Percentiles rank a stretch among this genome's conserved stretches.
phyloP scores from a whole-genome alignment of 2,113 vertebrate species.

The Macrotis lagotis region DNA sequence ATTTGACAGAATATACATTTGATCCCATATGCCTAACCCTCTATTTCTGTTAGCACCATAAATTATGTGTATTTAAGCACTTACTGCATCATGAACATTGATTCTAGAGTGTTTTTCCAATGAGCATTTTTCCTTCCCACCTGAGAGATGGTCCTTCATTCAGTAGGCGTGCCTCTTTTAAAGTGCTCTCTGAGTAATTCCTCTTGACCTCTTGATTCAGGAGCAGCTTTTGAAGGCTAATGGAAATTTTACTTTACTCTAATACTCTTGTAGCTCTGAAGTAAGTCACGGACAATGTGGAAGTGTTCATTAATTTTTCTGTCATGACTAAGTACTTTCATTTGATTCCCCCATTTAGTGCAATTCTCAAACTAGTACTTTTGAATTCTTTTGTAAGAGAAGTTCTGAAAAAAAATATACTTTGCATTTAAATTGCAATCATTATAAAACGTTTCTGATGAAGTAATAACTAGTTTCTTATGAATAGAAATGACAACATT shows the following conservation, averaged over 20 bases:
- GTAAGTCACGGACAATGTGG: constrained; percentile 31
- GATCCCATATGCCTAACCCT: background rate
- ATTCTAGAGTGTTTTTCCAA: background rate
- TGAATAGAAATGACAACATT: background rate
- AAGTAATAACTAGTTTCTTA: constrained; percentile 31
- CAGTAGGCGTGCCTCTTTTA: background rate
- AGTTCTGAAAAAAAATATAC: constrained; percentile 36
- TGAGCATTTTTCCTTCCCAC: background rate
- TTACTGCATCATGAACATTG: background rate
- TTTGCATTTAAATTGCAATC: constrained; percentile 16
- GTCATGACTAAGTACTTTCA: constrained; percentile 31
- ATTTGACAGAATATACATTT: background rate
- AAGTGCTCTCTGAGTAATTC: background rate
- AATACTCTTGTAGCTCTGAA: constrained; percentile 45
- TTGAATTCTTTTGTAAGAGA: constrained; percentile 35
- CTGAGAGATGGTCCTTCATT: background rate
- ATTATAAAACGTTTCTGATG: constrained; percentile 14
- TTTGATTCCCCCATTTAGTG: constrained; percentile 10
- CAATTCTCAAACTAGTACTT: constrained; percentile 26
- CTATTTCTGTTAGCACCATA: background rate
- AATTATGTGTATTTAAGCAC: background rate
- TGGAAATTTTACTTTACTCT: constrained; percentile 33
- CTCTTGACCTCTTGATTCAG: constrained; percentile 50
- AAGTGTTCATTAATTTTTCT: constrained; percentile 46
- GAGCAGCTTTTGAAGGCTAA: constrained; percentile 37